Percentiles rank a stretch among this genome's conserved stretches.
Conservation (phyloP, 2,113 vertebrate genomes). For the Leptobrachium ailaonicum region DNA sequence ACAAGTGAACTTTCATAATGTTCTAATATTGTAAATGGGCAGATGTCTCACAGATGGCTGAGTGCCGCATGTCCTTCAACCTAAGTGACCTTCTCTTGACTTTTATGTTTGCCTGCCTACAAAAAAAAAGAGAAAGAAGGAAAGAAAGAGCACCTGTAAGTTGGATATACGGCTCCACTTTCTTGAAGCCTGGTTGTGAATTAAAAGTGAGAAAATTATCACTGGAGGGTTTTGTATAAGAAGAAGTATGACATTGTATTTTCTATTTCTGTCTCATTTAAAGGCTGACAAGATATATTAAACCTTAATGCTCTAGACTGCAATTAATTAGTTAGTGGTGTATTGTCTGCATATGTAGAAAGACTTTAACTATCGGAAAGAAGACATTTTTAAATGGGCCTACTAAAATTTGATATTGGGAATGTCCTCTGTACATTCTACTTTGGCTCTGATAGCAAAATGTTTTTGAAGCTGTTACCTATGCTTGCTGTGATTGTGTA, state of each 20-base stretch:
- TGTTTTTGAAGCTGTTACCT: not conserved
- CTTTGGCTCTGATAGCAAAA: not conserved
- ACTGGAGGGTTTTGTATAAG: constrained; percentile 56
- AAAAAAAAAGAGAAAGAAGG: not conserved
- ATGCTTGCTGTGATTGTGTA: not conserved
- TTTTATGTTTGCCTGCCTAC: rapidly evolving
- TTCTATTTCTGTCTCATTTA: constrained; percentile 58
- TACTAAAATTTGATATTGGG: constrained; percentile 24
- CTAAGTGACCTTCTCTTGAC: not conserved
- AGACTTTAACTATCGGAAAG: constrained; percentile 43
- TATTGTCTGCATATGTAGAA: constrained; percentile 25
- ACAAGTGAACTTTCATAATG: not conserved
- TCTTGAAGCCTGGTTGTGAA: constrained; percentile 51
- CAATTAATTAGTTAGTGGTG: constrained; percentile 49
- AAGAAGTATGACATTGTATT: constrained; percentile 52
- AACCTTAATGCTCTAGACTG: constrained; percentile 55
- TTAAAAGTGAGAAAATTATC: constrained; percentile 59
- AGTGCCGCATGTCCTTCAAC: not conserved
- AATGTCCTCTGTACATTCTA: constrained; percentile 29
- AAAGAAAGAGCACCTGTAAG: not conserved
- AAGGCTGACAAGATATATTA: constrained; percentile 59
- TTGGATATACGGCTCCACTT: constrained; percentile 16
- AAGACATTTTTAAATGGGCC: not conserved
- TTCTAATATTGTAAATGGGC: not conserved
- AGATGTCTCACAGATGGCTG: not conserved